Conservation (phyloP, 2,888 invertebrate species). For the Drosophila testacea region DNA sequence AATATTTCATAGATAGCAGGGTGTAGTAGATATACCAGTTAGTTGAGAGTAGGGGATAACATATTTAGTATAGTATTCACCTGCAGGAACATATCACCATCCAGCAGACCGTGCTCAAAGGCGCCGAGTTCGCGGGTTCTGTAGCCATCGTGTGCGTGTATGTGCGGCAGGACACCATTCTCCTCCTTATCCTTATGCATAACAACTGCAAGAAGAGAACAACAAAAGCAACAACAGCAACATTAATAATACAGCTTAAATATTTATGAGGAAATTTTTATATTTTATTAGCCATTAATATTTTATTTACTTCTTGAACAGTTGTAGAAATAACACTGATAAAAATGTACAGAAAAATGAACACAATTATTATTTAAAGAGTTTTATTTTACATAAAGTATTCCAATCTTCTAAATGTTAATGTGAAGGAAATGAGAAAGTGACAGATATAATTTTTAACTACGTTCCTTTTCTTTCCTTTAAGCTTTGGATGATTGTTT, state of each 20-base stretch:
- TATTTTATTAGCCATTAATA: slow-evolving; percentile 74
- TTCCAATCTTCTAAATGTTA: too few relatives aligned
- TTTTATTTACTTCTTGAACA: slow-evolving; percentile 33
- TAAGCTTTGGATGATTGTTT: too few relatives aligned
- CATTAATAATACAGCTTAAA: slow-evolving; percentile 39
- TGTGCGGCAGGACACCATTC: slow-evolving; percentile 89
- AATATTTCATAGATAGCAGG: slow-evolving; percentile 15
- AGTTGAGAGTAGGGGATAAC: neutral
- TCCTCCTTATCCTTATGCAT: slow-evolving; percentile 98
- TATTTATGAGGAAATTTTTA: slow-evolving; percentile 58
- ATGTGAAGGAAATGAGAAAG: too few relatives aligned
- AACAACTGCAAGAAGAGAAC: slow-evolving; percentile 89
- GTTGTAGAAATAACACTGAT: slow-evolving; percentile 4
- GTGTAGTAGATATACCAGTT: neutral
- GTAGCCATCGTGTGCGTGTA: slow-evolving; percentile 87
- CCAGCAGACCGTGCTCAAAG: slow-evolving; percentile 95
- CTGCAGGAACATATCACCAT: slow-evolving; percentile 98
- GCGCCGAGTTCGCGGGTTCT: slow-evolving; percentile 92
- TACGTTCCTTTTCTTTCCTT: too few relatives aligned
- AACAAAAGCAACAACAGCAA: neutral
- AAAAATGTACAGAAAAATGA: neutral
- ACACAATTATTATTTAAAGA: neutral
- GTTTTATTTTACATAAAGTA: too few relatives aligned
- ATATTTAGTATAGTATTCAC: slow-evolving; percentile 86
- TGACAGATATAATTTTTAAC: too few relatives aligned